phyloP scores from a whole-genome alignment of 2,888 invertebrate genomes.

The Drosophila kokeensis region DNA sequence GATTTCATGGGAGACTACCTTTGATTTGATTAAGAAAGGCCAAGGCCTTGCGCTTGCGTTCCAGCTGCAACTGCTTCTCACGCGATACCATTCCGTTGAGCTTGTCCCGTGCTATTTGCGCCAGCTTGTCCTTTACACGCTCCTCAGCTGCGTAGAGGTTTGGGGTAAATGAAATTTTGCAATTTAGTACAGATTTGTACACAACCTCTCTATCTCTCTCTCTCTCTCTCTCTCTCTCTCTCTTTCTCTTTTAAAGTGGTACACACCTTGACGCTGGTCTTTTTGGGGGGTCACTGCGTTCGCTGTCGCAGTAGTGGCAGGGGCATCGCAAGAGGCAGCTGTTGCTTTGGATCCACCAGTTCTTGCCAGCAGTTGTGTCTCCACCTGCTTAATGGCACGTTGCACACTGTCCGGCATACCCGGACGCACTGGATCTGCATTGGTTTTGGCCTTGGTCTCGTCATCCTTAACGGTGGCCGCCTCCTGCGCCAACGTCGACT shows the following conservation, averaged over 20 bases:
- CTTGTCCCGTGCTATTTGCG: constrained; percentile 87
- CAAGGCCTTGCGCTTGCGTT: constrained; percentile 92
- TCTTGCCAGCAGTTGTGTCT: constrained; percentile 82
- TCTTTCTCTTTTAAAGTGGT: constrained; percentile 9
- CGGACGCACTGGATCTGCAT: constrained; percentile 40
- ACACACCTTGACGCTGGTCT: constrained; percentile 68
- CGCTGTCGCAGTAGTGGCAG: constrained; percentile 8
- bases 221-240: not conserved
- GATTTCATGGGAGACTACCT: constrained; percentile 59
- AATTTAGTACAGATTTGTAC: not conserved
- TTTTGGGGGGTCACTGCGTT: constrained; percentile 35
- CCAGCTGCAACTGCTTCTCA: constrained; percentile 88
- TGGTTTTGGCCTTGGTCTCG: constrained; percentile 44
- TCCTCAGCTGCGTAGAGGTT: constrained; percentile 85
- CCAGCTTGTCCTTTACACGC: constrained; percentile 87
- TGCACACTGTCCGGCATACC: constrained; percentile 83
- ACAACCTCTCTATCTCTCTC: not conserved
- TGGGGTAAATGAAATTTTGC: not conserved
- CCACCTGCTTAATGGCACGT: constrained; percentile 83
- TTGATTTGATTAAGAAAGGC: constrained; percentile 89
- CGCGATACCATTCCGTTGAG: constrained; percentile 87
- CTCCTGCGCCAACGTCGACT: constrained; percentile 91
- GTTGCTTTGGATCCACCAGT: constrained; percentile 49
- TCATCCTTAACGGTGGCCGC: constrained; percentile 90
- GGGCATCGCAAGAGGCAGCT: constrained; percentile 11